Percentiles rank a stretch among this genome's conserved stretches.
Evolutionary conservation across 2,113 vertebrate genomes (phyloP).

Genomic region (Callionymus lyra): DNA sequence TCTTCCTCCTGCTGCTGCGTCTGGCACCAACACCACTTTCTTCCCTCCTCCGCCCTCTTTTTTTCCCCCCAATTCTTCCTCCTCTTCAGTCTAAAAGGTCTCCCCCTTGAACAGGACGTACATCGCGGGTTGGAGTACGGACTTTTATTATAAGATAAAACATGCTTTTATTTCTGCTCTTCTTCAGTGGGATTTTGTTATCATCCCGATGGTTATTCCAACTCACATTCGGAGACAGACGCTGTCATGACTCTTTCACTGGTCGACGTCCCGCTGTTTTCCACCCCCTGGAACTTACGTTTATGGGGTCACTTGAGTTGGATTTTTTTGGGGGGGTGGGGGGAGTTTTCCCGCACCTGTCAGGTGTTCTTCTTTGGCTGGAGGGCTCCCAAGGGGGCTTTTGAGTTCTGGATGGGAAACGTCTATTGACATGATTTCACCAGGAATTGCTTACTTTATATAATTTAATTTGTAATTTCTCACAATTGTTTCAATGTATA

Average conservation of each 20-base stretch:
- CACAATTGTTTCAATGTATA: too few relatives aligned
- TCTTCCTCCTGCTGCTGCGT: slow-evolving; percentile 63
- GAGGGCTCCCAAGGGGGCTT: too few relatives aligned
- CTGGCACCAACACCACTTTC: slow-evolving; percentile 62
- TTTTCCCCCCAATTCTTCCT: slow-evolving; percentile 5
- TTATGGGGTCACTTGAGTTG: slow-evolving; percentile 32
- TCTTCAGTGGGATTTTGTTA: slow-evolving; percentile 25
- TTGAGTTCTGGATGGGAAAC: too few relatives aligned
- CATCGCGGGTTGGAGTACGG: too few relatives aligned
- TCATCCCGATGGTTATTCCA: slow-evolving; percentile 1
- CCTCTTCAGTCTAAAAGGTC: slow-evolving; percentile 58
- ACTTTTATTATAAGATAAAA: too few relatives aligned
- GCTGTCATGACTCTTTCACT: slow-evolving; percentile 16
- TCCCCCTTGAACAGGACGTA: slow-evolving; percentile 52
- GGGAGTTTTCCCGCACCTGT: slow-evolving; percentile 32
- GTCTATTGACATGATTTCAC: too few relatives aligned
- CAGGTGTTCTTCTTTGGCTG: slow-evolving; percentile 13
- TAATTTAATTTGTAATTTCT: too few relatives aligned
- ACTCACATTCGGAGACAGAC: slow-evolving; percentile 23
- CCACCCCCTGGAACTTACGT: slow-evolving; percentile 24
- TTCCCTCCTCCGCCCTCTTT: slow-evolving; percentile 18
- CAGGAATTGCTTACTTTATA: too few relatives aligned
- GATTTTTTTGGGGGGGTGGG: too few relatives aligned
- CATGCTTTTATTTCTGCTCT: slow-evolving; percentile 2
- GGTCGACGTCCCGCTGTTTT: slow-evolving; percentile 11